A percentile compares a stretch with the other conserved stretches of the same genome.
These are phyloP conservation scores for Eulacestoma nigropectus DNA, from an alignment of 2,113 vertebrate species.

Conservation along the genomic window DNA sequence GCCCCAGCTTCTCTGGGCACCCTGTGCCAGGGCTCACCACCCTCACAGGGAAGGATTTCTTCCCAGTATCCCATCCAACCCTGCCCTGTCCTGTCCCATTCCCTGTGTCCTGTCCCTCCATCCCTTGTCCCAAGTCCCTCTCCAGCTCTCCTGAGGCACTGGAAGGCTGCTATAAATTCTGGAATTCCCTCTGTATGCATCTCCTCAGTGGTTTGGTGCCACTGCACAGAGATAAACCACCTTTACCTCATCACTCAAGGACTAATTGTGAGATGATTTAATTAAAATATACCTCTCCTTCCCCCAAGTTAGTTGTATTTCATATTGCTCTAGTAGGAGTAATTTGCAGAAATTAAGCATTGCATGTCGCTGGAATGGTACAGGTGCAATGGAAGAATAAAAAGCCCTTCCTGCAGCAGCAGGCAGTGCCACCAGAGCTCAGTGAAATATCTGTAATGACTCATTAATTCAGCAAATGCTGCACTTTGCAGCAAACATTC, in stretches of 20 bases:
- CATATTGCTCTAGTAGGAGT: slow-evolving; percentile 77
- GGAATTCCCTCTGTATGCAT: not conserved
- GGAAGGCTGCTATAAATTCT: accelerated
- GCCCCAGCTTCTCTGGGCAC: not conserved
- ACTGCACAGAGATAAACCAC: slow-evolving; percentile 47
- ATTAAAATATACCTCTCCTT: slow-evolving; percentile 75
- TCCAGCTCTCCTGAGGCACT: not conserved
- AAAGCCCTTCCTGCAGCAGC: slow-evolving; percentile 24
- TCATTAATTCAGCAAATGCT: slow-evolving; percentile 60
- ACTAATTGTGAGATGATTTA: slow-evolving; percentile 79
- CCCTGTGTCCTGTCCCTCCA: not conserved
- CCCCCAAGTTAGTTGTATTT: slow-evolving; percentile 76
- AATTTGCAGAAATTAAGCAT: slow-evolving; percentile 72
- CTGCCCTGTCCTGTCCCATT: not conserved
- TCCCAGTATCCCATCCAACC: not conserved
- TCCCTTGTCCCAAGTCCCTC: not conserved
- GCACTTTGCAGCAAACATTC: slow-evolving; percentile 45
- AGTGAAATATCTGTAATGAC: slow-evolving; percentile 38
- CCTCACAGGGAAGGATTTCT: accelerated
- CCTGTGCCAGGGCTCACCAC: not conserved
- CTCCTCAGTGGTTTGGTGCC: not conserved
- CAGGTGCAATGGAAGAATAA: slow-evolving; percentile 65
- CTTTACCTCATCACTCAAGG: slow-evolving; percentile 75
- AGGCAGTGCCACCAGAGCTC: slow-evolving; percentile 55
- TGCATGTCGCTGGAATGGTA: not conserved